Conservation (phyloP, 2,888 invertebrate genomes). For the Vesta saturnalis region DNA sequence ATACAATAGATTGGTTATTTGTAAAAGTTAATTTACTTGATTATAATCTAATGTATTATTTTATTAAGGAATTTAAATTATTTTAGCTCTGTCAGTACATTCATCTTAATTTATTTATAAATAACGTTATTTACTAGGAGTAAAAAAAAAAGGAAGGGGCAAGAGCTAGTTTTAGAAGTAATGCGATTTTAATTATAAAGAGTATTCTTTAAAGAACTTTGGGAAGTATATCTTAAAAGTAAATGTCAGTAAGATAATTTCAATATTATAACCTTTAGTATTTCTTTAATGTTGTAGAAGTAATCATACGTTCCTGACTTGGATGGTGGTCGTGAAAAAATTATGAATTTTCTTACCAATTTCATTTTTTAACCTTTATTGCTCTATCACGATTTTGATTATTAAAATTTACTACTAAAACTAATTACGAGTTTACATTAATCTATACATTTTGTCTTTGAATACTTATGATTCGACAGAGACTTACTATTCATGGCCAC, state of each 20-base stretch:
- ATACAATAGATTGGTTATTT: background rate
- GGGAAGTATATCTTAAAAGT: constrained; percentile 34
- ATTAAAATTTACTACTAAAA: no score
- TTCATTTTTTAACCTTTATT: no score
- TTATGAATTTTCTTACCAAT: background rate
- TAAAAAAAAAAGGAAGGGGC: constrained; percentile 20
- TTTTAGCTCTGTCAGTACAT: background rate
- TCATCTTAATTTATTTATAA: constrained; percentile 34
- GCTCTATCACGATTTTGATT: no score
- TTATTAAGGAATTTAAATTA: constrained; percentile 18
- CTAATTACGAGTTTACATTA: no score
- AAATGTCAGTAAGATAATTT: constrained; percentile 32
- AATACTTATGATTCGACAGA: no score
- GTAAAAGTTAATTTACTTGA: background rate
- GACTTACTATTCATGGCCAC: no score
- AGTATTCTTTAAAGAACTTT: constrained; percentile 32
- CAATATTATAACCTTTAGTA: constrained; percentile 23
- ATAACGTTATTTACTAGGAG: constrained; percentile 30
- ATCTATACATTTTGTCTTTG: no score
- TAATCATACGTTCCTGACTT: constrained; percentile 26
- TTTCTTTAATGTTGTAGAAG: constrained; percentile 22
- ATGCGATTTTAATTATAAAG: constrained; percentile 38
- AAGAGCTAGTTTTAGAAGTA: constrained; percentile 29
- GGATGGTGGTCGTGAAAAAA: constrained; percentile 23
- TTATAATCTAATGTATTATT: background rate